Percentiles rank a stretch among this genome's conserved stretches.
Conservation (phyloP, 92 coral and sea anemone species). For the Heliopora coerulea region DNA sequence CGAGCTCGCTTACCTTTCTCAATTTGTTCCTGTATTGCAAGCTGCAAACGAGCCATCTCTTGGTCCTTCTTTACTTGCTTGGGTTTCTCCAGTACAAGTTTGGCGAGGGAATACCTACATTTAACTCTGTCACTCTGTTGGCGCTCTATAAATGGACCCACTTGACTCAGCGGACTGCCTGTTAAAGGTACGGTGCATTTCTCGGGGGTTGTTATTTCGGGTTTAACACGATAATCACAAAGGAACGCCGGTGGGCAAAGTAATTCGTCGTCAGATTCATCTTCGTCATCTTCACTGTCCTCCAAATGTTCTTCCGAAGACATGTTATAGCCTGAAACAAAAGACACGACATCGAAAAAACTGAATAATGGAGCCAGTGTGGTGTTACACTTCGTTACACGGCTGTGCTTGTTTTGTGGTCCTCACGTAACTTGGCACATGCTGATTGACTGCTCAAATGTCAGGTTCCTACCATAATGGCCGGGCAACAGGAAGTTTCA, state of each 20-base stretch:
- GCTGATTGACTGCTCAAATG: too few relatives aligned
- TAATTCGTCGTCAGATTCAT: conserved; percentile 79
- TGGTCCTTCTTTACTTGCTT: conserved; percentile 55
- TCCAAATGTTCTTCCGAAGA: background rate
- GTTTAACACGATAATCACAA: conserved; percentile 47
- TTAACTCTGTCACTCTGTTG: conserved; percentile 25
- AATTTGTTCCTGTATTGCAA: conserved; percentile 65
- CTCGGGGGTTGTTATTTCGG: conserved; percentile 57
- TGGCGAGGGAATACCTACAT: conserved; percentile 64
- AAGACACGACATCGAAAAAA: background rate
- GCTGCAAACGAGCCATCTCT: conserved; percentile 65
- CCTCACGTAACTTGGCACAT: too few relatives aligned
- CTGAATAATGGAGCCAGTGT: background rate
- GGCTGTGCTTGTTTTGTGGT: too few relatives aligned
- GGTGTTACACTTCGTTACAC: too few relatives aligned
- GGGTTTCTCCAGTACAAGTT: conserved; percentile 65
- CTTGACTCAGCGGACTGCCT: conserved; percentile 30
- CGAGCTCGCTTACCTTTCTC: conserved; percentile 56
- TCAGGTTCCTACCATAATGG: too few relatives aligned
- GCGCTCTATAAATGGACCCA: conserved; percentile 6
- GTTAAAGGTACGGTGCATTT: conserved; percentile 50
- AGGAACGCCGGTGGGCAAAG: conserved; percentile 75
- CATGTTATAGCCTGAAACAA: background rate
- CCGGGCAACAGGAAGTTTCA: too few relatives aligned
- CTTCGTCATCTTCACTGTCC: conserved; percentile 8